These are phyloP conservation scores for Hipparchia sbordonii DNA, from an alignment of 2,888 invertebrate species.

Conservation along the genomic window DNA sequence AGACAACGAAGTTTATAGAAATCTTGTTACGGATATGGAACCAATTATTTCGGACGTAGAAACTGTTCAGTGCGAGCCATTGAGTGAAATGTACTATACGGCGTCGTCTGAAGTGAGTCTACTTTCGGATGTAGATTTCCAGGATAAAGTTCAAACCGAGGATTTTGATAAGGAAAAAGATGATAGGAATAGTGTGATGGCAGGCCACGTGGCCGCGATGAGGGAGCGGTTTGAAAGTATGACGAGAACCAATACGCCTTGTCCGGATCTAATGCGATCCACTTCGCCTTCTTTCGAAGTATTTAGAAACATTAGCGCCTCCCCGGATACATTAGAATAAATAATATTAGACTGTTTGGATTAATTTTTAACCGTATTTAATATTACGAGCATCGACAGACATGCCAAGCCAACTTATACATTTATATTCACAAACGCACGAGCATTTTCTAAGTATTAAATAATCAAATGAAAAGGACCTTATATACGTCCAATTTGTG, in stretches of 20 bases:
- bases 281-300: slow-evolving; percentile 62
- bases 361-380: slow-evolving; percentile 3
- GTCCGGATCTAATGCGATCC: slow-evolving; percentile 62
- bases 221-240: slow-evolving; percentile 77
- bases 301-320: slow-evolving; percentile 63
- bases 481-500: background rate
- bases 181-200: slow-evolving; percentile 61
- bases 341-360: slow-evolving; percentile 2
- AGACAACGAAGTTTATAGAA: slow-evolving; percentile 5
- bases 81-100: slow-evolving; percentile 72
- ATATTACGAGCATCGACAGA: background rate
- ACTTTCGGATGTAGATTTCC: slow-evolving; percentile 61
- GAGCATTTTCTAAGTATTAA: background rate
- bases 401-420: background rate
- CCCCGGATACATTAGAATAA: slow-evolving; percentile 59
- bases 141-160: slow-evolving; percentile 47
- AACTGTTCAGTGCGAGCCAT: slow-evolving; percentile 52
- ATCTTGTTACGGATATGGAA: slow-evolving; percentile 35
- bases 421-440: background rate
- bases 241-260: slow-evolving; percentile 74
- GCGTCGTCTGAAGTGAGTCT: slow-evolving; percentile 70
- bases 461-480: background rate
- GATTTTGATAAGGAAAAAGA: slow-evolving; percentile 53
- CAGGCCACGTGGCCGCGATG: slow-evolving; percentile 81
- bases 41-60: slow-evolving; percentile 21